Conservation (phyloP, 1,140 invertebrate genomes). For the Sitobion miscanthi region DNA sequence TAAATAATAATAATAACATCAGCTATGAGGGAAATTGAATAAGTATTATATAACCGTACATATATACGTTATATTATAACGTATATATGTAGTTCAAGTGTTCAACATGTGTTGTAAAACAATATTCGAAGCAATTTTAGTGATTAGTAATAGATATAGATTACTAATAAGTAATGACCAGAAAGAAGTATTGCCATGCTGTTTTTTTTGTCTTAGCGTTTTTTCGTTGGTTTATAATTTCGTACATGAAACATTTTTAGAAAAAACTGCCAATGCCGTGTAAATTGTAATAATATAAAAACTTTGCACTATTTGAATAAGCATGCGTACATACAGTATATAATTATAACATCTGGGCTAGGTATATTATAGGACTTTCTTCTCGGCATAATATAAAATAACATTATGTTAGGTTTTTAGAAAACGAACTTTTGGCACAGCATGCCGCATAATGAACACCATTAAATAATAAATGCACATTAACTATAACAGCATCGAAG, state of each 20-base stretch:
- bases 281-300: background rate
- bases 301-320: background rate
- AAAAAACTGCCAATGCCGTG: background rate
- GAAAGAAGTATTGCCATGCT: background rate
- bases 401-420: background rate
- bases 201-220: background rate
- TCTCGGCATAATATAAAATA: background rate
- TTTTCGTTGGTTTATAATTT: background rate
- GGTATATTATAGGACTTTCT: background rate
- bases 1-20: background rate
- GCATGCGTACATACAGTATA: too few species aligned
- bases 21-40: background rate
- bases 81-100: background rate
- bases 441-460: background rate
- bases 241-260: background rate
- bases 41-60: background rate
- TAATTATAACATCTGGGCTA: background rate
- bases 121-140: background rate
- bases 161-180: background rate
- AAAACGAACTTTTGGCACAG: background rate
- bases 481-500: too few species aligned
- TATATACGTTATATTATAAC: background rate
- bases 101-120: background rate
- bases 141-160: background rate
- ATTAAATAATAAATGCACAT: too few species aligned